Percentiles rank a stretch among this genome's conserved stretches.
Conservation (phyloP, 2,113 vertebrate species). For the Odontophorus gujanensis region DNA sequence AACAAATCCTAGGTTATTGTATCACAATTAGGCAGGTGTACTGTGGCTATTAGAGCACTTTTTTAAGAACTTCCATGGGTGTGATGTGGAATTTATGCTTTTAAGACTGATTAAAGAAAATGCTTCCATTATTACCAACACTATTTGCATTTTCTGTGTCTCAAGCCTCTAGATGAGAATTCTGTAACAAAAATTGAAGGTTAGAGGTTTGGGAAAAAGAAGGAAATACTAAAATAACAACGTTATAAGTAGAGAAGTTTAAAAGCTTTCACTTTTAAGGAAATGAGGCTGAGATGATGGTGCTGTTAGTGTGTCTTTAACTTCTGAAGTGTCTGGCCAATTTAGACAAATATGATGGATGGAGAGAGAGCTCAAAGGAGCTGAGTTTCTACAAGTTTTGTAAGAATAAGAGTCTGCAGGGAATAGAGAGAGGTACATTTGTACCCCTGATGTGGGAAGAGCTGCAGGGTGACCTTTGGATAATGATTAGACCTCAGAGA, state of each 20-base stretch:
- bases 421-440: not conserved
- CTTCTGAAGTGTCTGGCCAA: not conserved
- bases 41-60: constrained; percentile 51
- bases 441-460: not conserved
- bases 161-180: constrained; percentile 31
- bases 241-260: not conserved
- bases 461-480: not conserved
- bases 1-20: constrained; percentile 43
- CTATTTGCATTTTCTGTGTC: not conserved
- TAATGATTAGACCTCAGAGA: not conserved
- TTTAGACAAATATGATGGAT: not conserved
- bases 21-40: constrained; percentile 36
- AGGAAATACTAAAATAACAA: not conserved
- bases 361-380: not conserved
- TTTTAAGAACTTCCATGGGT: constrained; percentile 26
- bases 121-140: constrained; percentile 20
- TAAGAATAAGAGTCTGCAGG: not conserved
- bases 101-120: constrained; percentile 28
- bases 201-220: not conserved
- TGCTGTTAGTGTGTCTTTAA: not conserved
- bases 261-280: not conserved
- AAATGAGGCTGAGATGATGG: not conserved
- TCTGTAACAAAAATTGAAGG: constrained; percentile 9
- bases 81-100: constrained; percentile 42
- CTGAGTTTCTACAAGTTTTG: not conserved